Conservation (phyloP, 2,113 vertebrate genomes). For the Corythornis cristatus region DNA sequence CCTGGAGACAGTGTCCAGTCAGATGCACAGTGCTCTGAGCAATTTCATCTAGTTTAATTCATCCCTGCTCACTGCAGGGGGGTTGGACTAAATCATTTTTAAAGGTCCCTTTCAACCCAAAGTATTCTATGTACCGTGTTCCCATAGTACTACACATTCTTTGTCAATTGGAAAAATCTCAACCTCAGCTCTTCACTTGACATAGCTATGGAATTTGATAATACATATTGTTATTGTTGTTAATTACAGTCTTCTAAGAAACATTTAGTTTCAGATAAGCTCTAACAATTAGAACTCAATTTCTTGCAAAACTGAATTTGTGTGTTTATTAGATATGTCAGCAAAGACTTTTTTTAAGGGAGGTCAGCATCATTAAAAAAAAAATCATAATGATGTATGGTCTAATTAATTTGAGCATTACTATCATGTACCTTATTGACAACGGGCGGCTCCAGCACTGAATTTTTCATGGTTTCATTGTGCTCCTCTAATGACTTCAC, state of each 20-base stretch:
- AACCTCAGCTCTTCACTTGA: not conserved
- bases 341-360: not conserved
- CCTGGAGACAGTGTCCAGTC: too few species aligned
- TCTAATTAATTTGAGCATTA: constrained; percentile 47
- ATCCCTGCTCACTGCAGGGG: too few species aligned
- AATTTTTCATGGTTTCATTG: constrained; percentile 87
- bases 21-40: too few species aligned
- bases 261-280: not conserved
- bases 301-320: not conserved
- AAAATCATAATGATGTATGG: not conserved
- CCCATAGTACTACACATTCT: not conserved
- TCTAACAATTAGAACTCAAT: not conserved
- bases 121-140: not conserved
- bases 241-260: not conserved
- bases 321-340: not conserved
- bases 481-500: constrained; percentile 88
- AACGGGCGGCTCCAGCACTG: constrained; percentile 83
- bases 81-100: too few species aligned
- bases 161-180: not conserved
- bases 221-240: not conserved
- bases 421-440: constrained; percentile 85
- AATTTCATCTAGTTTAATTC: too few species aligned
- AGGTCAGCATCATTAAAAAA: not conserved
- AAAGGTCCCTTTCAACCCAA: too few species aligned
- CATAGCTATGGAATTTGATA: not conserved